phyloP scores from a whole-genome alignment of 2,888 invertebrate species.

The Hydrotaea cyrtoneurina region DNA sequence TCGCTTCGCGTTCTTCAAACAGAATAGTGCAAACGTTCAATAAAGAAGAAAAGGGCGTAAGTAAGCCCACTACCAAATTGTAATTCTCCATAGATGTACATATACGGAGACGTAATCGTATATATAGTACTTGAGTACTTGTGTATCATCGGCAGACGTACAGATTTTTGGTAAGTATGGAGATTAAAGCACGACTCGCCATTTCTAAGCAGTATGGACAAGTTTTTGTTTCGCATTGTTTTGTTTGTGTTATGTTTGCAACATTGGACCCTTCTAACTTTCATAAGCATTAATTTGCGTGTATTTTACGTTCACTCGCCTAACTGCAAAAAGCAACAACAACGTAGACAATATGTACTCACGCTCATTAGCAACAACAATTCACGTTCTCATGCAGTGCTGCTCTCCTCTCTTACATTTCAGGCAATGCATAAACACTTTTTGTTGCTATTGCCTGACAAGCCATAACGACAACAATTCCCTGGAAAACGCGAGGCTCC shows the following conservation, averaged over 20 bases:
- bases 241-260: background rate
- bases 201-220: no score
- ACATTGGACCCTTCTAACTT: background rate
- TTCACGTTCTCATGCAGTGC: background rate
- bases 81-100: no score
- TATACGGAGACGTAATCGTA: no score
- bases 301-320: background rate
- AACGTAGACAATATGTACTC: background rate
- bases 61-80: no score
- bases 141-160: no score
- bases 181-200: no score
- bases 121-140: no score
- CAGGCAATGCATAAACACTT: conserved; percentile 31
- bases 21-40: no score
- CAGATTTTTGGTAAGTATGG: background rate
- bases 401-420: conserved; percentile 4
- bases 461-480: conserved; percentile 40
- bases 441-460: no score
- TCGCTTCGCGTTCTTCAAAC: no score
- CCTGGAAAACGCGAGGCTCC: conserved; percentile 12
- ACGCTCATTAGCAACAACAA: conserved; percentile 4
- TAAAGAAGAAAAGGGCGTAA: no score
- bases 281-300: background rate
- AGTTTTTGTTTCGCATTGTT: no score
- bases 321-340: background rate